phyloP scores from a whole-genome alignment of 2,888 invertebrate genomes.

The Hyles lineata region DNA sequence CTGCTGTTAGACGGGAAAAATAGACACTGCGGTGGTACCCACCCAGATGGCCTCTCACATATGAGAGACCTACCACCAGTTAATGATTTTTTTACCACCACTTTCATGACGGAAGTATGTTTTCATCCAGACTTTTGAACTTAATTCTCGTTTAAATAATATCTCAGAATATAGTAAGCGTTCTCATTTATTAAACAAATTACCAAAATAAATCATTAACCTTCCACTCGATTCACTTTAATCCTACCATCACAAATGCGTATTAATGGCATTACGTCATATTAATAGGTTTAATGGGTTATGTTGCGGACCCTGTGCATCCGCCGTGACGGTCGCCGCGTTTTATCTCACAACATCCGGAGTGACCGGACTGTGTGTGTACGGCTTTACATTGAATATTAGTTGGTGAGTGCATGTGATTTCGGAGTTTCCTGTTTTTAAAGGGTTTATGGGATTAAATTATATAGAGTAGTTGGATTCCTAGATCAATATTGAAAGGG shows the following conservation, averaged over 20 bases:
- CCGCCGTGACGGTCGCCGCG: slow-evolving; percentile 43
- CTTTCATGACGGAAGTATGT: no score
- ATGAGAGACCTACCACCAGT: no score
- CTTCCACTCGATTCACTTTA: neutral
- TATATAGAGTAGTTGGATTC: neutral
- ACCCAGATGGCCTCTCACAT: no score
- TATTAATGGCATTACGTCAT: neutral
- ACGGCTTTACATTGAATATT: slow-evolving; percentile 2
- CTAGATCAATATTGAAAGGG: no score
- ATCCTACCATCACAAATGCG: neutral
- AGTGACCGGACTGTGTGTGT: neutral
- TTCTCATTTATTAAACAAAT: neutral
- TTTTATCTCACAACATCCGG: slow-evolving; percentile 49
- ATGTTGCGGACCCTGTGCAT: slow-evolving; percentile 35
- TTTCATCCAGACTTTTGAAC: no score
- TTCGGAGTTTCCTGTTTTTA: neutral
- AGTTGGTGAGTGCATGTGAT: neutral
- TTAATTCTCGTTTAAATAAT: no score
- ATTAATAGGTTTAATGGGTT: neutral
- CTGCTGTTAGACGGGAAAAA: no score
- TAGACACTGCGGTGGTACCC: no score
- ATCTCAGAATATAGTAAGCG: no score
- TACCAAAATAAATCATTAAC: neutral
- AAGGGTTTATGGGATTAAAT: neutral
- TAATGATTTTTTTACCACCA: no score